These are phyloP conservation scores for Sphecodes monilicornis DNA, from an alignment of 2,888 invertebrate species.

Conservation along the genomic window DNA sequence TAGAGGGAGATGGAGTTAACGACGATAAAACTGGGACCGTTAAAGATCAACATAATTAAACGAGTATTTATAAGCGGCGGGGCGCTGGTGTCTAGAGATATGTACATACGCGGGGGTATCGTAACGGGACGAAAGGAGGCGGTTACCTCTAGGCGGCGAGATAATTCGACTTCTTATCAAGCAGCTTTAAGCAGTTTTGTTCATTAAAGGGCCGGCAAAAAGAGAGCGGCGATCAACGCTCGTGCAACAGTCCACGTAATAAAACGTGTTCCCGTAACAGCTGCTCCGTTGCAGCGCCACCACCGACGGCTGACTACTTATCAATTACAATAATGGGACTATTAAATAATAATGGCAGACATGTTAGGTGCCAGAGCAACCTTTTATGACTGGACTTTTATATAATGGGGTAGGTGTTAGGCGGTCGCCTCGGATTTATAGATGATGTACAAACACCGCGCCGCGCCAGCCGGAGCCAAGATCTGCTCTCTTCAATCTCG, in stretches of 20 bases:
- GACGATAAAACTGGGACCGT: slow-evolving; percentile 54
- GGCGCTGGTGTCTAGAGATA: slow-evolving; percentile 21
- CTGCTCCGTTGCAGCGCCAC: slow-evolving; percentile 38
- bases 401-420: slow-evolving; percentile 66
- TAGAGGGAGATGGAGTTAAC: slow-evolving; percentile 5
- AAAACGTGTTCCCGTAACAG: slow-evolving; percentile 66
- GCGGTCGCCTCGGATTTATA: slow-evolving; percentile 66
- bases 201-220: slow-evolving; percentile 64
- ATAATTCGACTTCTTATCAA: slow-evolving; percentile 72
- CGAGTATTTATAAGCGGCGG: slow-evolving; percentile 51
- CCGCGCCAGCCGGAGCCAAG: slow-evolving; percentile 16
- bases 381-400: slow-evolving; percentile 67
- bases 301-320: slow-evolving; percentile 62
- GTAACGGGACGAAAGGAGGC: slow-evolving; percentile 17
- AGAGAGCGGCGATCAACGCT: slow-evolving; percentile 40
- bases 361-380: slow-evolving; percentile 61
- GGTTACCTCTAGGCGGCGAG: slow-evolving; percentile 50
- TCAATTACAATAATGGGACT: slow-evolving; percentile 74
- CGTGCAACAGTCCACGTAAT: slow-evolving; percentile 62
- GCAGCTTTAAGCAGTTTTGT: slow-evolving; percentile 67
- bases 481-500: slow-evolving; percentile 60
- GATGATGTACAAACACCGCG: slow-evolving; percentile 64
- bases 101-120: background rate
- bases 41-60: slow-evolving; percentile 64
- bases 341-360: slow-evolving; percentile 73